Evolutionary conservation across 2,797 vertebrate species (phyloP).

Genomic region (Streptopelia turtur): DNA sequence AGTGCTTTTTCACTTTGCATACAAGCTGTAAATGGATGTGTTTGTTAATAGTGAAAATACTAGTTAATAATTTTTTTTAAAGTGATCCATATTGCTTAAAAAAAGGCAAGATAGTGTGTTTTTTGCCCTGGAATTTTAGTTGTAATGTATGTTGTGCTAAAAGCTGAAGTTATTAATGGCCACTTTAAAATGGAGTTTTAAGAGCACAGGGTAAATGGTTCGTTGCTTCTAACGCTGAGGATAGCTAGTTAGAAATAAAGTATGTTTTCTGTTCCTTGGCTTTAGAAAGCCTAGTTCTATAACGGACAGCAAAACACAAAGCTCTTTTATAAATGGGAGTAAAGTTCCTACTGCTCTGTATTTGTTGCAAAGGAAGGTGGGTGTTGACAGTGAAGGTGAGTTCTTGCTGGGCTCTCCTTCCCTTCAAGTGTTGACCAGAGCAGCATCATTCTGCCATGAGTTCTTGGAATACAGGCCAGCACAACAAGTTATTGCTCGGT

Average conservation of each 20-base stretch:
- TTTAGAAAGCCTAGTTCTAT: neutral
- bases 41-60: neutral
- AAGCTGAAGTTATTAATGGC: neutral
- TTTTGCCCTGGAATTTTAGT: neutral
- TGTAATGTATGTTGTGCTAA: neutral
- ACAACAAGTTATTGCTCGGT: neutral
- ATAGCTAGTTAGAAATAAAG: neutral
- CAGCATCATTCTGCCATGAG: neutral
- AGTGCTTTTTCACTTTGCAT: neutral
- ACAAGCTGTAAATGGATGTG: neutral
- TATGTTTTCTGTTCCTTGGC: neutral
- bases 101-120: neutral
- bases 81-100: neutral
- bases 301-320: neutral
- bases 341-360: neutral
- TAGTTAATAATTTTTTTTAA: neutral
- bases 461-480: neutral
- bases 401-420: neutral
- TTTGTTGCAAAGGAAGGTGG: neutral
- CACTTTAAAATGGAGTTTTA: neutral
- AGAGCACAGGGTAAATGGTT: neutral
- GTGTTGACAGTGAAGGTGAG: neutral
- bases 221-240: neutral
- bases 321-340: neutral
- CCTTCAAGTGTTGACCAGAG: neutral